Evolutionary conservation across 2,113 vertebrate genomes (phyloP).

Genomic region (Grammomys dolichurus): DNA sequence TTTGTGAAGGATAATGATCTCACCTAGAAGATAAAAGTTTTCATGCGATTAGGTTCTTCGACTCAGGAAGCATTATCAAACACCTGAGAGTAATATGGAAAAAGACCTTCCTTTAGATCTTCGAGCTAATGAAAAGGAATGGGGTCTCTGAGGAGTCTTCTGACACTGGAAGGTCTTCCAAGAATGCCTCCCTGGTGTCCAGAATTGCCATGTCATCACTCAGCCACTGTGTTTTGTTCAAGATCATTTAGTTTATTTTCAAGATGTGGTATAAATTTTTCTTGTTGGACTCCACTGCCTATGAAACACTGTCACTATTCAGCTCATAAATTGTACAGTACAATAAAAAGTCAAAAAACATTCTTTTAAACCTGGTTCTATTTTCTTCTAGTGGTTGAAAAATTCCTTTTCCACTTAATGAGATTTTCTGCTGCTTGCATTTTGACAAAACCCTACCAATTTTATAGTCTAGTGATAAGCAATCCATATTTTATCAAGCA

Average conservation of each 20-base stretch:
- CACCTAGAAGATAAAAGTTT: constrained; percentile 75
- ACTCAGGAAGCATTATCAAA: constrained; percentile 47
- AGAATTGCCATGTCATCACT: constrained; percentile 42
- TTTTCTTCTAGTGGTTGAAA: constrained; percentile 40
- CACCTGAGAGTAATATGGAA: constrained; percentile 60
- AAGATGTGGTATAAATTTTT: constrained; percentile 27
- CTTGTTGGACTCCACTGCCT: constrained; percentile 37
- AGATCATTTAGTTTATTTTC: constrained; percentile 62
- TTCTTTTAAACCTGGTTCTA: constrained; percentile 6
- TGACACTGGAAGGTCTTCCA: background rate
- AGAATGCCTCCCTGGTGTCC: background rate
- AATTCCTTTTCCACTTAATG: constrained; percentile 3
- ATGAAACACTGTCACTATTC: constrained; percentile 2
- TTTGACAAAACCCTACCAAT: background rate
- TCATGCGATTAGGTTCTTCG: constrained; percentile 62
- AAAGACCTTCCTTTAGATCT: constrained; percentile 56
- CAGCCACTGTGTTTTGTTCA: constrained; percentile 55
- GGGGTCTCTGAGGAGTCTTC: background rate
- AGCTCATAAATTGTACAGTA: constrained; percentile 23
- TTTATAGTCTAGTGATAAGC: constrained; percentile 1
- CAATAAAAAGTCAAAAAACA: background rate
- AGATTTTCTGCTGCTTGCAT: constrained; percentile 4
- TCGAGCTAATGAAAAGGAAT: constrained; percentile 66
- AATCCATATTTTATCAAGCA: background rate
- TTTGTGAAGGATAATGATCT: constrained; percentile 81